Conservation (phyloP, 2,113 vertebrate genomes). For the Oreocharis arfaki region DNA sequence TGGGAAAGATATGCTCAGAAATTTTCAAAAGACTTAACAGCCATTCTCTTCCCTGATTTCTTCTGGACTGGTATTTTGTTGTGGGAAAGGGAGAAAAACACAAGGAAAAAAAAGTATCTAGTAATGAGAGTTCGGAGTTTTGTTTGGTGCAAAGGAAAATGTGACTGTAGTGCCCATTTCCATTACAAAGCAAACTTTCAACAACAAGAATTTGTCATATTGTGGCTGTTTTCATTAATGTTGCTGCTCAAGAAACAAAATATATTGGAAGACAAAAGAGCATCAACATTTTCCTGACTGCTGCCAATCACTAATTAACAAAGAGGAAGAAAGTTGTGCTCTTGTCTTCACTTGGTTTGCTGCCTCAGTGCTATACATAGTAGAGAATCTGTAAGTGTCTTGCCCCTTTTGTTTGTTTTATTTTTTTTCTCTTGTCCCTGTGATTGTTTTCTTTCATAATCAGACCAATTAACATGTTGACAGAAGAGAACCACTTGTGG, state of each 20-base stretch:
- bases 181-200: neutral
- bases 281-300: neutral
- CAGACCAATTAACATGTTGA: conserved; percentile 29
- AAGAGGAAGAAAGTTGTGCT: neutral
- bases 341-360: neutral
- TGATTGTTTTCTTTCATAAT: conserved; percentile 22
- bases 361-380: neutral
- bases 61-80: neutral
- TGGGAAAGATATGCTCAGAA: neutral
- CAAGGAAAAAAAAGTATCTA: neutral
- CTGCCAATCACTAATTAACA: neutral
- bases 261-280: neutral
- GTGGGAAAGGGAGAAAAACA: neutral
- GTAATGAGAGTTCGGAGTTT: neutral
- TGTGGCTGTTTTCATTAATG: neutral
- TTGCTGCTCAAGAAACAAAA: neutral
- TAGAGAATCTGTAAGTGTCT: neutral
- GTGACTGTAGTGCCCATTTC: neutral
- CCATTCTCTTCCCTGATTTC: neutral
- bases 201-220: neutral
- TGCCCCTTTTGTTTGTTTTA: neutral
- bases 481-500: neutral
- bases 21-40: neutral
- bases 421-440: neutral
- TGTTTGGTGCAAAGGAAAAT: neutral